Base-by-base conservation (phyloP, 2,888 invertebrate genomes). In the Tipula vernalis region DNA sequence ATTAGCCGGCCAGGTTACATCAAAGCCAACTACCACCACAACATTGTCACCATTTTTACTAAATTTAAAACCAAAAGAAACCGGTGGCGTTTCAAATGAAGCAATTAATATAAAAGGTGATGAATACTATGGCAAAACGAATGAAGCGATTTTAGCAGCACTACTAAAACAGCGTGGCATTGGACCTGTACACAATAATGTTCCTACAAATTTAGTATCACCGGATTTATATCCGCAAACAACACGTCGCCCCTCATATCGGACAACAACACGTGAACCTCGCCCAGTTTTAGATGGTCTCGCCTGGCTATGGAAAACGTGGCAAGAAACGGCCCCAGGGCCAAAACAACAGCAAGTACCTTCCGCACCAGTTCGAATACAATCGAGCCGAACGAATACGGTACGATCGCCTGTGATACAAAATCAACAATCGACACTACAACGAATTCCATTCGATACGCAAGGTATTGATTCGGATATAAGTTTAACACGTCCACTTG, bases 111-210 rank as follows among this genome's bases (percentile, higher is more conserved):
- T 41, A 15, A 41, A 41, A 41, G 41, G 18, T 8, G 15, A 41
- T 5, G 51, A 86, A 15, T 88, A 88, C n/a, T 94, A 92, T 87
- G 94, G 94, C 13, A 93, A 94, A 89, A 94, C 93, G 87, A 94
- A 95, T 89, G 95, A 95, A 88, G 95, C 95, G 0, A 91, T 95
- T 88, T 92, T 95, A 39, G 95, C 95, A 0, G 94, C 95, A 3
- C 91, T 95, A 87, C 91, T 95, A 86, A 95, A 95, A 91, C 94
- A 95, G 89, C 94, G 95, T 89, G 95, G 95, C 71, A 95, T 95
- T 88, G 95, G 94, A 87, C 95, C 96, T 3, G 93, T 94, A n/a
- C 95, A 89, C 44, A 89, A 89, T 87, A 89, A 89, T 85, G 87
- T 90, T n/a, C 90, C 89, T 44, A 87, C 89, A 39, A 89, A 89